Percentiles rank a stretch among this genome's conserved stretches.
phyloP scores from a whole-genome alignment of 2,888 invertebrate genomes.

The Cheilosia impressa region DNA sequence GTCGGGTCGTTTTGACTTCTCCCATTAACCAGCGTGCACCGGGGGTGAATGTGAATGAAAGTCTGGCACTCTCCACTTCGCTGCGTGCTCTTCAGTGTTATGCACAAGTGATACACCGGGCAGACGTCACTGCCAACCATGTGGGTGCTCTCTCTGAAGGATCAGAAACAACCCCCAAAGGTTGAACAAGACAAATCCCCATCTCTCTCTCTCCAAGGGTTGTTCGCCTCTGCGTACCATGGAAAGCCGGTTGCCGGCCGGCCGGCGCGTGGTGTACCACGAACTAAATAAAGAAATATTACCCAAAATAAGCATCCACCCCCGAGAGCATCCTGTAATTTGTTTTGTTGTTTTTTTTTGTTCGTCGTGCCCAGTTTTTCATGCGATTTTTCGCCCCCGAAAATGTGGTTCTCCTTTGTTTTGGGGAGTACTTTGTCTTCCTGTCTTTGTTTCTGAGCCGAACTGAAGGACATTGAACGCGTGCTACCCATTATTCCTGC shows the following conservation, averaged over 20 bases:
- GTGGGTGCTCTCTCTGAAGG: conserved; percentile 32
- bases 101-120: conserved; percentile 41
- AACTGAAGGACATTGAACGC: conserved; percentile 69
- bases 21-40: conserved; percentile 28
- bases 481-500: conserved; percentile 56
- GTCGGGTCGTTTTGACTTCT: conserved; percentile 68
- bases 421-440: conserved; percentile 16
- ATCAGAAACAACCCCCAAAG: conserved; percentile 56
- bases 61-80: conserved; percentile 45
- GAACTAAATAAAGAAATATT: conserved; percentile 17
- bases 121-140: conserved; percentile 35
- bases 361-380: conserved; percentile 3
- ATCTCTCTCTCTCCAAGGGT: conserved; percentile 52
- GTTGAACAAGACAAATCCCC: conserved; percentile 13
- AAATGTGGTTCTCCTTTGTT: conserved; percentile 45
- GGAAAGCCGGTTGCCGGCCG: conserved; percentile 50
- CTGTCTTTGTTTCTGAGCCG: background rate
- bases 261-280: conserved; percentile 42
- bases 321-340: conserved; percentile 57
- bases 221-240: conserved; percentile 54
- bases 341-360: conserved; percentile 33
- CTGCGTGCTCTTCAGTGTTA: background rate
- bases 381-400: conserved; percentile 10
- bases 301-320: conserved; percentile 47
- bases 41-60: conserved; percentile 67